These are phyloP conservation scores for Stercorarius parasiticus DNA, from an alignment of 2,113 vertebrate genomes.

Conservation along the genomic window DNA sequence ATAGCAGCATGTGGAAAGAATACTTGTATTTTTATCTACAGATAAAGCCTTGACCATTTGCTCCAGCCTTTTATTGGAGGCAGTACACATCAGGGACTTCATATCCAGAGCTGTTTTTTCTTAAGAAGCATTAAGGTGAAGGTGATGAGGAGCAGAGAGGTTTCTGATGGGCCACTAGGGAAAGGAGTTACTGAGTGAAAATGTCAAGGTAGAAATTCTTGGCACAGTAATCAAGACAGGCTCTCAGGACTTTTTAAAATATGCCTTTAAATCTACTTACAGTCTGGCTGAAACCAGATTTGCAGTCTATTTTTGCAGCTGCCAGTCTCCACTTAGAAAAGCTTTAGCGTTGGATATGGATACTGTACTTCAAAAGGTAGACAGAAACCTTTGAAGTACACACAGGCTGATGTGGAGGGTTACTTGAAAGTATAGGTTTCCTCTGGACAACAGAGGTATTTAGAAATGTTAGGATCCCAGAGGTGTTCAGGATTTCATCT, in stretches of 20 bases:
- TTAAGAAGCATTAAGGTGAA: slow-evolving; percentile 50
- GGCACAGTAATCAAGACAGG: slow-evolving; percentile 21
- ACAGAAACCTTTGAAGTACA: slow-evolving; percentile 48
- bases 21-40: background rate
- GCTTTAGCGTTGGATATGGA: background rate
- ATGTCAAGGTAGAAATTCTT: slow-evolving; percentile 61
- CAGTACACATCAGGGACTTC: slow-evolving; percentile 6
- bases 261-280: slow-evolving; percentile 61
- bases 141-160: slow-evolving; percentile 51
- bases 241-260: slow-evolving; percentile 46
- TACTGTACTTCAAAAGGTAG: slow-evolving; percentile 54
- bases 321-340: slow-evolving; percentile 53
- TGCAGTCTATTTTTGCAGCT: slow-evolving; percentile 65
- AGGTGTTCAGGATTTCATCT: background rate
- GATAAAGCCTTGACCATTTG: slow-evolving; percentile 4
- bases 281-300: slow-evolving; percentile 63
- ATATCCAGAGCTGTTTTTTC: slow-evolving; percentile 27
- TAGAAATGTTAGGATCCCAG: background rate
- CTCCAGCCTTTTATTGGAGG: background rate
- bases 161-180: slow-evolving; percentile 43
- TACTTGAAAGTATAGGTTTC: background rate
- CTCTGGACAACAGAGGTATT: background rate
- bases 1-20: background rate
- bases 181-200: slow-evolving; percentile 48
- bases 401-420: background rate